Evolutionary conservation across 1,140 invertebrate species (phyloP).

Genomic region (Tachypleus tridentatus): DNA sequence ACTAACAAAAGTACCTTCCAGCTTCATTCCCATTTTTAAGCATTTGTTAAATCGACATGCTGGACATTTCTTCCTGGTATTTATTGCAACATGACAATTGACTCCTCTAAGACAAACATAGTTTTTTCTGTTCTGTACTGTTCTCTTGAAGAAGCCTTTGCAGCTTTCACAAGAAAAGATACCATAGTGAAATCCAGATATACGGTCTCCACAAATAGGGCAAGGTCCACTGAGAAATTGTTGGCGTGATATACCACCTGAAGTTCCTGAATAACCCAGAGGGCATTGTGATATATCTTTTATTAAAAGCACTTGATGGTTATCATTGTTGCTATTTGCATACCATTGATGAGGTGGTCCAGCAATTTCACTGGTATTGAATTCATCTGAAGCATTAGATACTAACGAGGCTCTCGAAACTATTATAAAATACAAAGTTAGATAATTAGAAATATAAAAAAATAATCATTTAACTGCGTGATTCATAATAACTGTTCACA

Average conservation of each 20-base stretch:
- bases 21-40: constrained; percentile 88
- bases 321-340: constrained; percentile 16
- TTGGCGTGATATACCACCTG: constrained; percentile 22
- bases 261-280: constrained; percentile 9
- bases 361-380: constrained; percentile 20
- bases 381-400: constrained; percentile 23
- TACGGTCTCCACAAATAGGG: constrained; percentile 89
- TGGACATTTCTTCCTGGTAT: constrained; percentile 90
- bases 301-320: constrained; percentile 10
- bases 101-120: constrained; percentile 86
- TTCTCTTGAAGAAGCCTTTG: constrained; percentile 97
- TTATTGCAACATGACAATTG: constrained; percentile 75
- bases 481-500: too few relatives aligned
- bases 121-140: constrained; percentile 93
- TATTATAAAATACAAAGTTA: too few relatives aligned
- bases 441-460: too few relatives aligned
- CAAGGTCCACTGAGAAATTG: constrained; percentile 53
- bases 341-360: constrained; percentile 14
- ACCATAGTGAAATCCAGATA: constrained; percentile 88
- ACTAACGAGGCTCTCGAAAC: too few relatives aligned
- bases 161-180: constrained; percentile 95
- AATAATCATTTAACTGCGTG: too few relatives aligned
- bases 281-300: constrained; percentile 15
- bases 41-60: constrained; percentile 96
- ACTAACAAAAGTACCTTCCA: constrained; percentile 54